Evolutionary conservation across 2,888 invertebrate genomes (phyloP).

Genomic region (Horisme vitalbata): DNA sequence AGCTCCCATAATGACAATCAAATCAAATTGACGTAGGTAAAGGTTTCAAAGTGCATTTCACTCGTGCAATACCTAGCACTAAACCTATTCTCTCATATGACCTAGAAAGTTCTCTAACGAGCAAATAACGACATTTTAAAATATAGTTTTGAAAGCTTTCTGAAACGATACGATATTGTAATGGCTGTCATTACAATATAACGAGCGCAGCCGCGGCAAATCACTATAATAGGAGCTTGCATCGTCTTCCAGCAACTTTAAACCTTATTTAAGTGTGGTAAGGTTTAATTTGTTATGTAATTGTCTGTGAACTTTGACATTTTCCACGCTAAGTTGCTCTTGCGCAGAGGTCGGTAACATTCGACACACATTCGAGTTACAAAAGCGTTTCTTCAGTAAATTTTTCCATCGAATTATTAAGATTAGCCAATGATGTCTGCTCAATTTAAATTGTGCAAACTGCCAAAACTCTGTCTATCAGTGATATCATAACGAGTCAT

Average conservation of each 20-base stretch:
- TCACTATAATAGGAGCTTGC: constrained; percentile 3
- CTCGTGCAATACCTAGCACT: no score
- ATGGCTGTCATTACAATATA: constrained; percentile 29
- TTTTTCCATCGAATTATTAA: not conserved
- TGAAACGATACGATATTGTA: constrained; percentile 28
- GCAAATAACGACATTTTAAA: constrained; percentile 34
- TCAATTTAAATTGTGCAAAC: no score
- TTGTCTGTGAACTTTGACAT: constrained; percentile 21
- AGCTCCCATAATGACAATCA: no score
- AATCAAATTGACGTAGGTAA: no score
- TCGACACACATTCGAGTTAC: constrained; percentile 21
- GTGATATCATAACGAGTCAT: no score
- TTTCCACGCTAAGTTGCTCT: constrained; percentile 10
- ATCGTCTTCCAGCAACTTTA: not conserved
- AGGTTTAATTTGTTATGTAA: not conserved
- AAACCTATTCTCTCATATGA: constrained; percentile 6
- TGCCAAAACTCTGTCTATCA: no score
- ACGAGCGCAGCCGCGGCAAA: constrained; percentile 25
- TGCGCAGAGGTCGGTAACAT: constrained; percentile 15
- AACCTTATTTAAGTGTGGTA: not conserved
- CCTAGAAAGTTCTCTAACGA: constrained; percentile 30
- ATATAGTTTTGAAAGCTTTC: constrained; percentile 26
- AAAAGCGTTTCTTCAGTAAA: constrained; percentile 8
- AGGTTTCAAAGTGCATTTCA: no score
- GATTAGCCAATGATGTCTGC: no score